Evolutionary conservation across 2,888 invertebrate species (phyloP).

Genomic region (Heterodera filipjevi): DNA sequence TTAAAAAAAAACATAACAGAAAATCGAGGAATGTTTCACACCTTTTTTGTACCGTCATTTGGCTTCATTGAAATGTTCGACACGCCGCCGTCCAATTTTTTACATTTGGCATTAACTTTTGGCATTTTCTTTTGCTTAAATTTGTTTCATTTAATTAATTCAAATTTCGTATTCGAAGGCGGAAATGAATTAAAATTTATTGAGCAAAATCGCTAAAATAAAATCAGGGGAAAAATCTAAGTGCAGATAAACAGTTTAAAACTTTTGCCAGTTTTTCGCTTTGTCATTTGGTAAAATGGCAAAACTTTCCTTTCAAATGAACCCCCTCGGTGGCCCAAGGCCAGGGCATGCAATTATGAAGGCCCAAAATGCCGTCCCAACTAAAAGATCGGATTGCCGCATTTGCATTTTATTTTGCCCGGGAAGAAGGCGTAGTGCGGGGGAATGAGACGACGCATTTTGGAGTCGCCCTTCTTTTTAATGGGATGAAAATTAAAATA

Average conservation of each 20-base stretch:
- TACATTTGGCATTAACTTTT: background rate
- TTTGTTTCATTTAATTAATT: background rate
- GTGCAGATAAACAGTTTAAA: too few species aligned
- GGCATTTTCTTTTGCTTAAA: background rate
- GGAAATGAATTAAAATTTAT: too few species aligned
- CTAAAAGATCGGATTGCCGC: background rate
- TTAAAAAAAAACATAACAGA: background rate
- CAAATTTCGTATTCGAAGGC: too few species aligned
- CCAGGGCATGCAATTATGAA: background rate
- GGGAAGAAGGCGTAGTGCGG: background rate
- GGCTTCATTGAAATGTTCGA: background rate
- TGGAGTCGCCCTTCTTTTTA: background rate
- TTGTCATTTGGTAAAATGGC: too few species aligned
- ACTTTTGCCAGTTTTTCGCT: too few species aligned
- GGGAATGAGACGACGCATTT: background rate
- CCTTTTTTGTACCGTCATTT: background rate
- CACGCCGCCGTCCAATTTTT: background rate
- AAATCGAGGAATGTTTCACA: too few species aligned
- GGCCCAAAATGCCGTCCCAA: background rate
- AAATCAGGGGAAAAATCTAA: too few species aligned
- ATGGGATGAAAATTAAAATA: too few species aligned
- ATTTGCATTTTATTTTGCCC: conserved; percentile 10
- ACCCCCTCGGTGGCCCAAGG: background rate
- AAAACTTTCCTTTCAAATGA: too few species aligned
- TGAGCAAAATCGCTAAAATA: too few species aligned